phyloP scores from a whole-genome alignment of 92 coral and sea anemone species.

The Meandrina meandrites region DNA sequence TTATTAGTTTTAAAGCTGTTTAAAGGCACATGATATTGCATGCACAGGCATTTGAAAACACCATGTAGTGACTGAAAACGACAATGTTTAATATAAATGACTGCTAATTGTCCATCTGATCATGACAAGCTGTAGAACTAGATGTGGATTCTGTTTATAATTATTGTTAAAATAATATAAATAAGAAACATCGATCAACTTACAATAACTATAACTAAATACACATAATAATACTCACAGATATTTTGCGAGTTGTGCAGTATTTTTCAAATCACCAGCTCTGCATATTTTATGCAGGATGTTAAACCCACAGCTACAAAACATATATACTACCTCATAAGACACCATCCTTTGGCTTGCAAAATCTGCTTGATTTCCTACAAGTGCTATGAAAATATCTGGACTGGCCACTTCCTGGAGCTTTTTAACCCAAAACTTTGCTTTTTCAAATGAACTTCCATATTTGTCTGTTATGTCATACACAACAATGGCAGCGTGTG shows the following conservation, averaged over 20 bases:
- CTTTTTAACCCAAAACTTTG: slow-evolving; percentile 93
- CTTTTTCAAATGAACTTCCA: slow-evolving; percentile 87
- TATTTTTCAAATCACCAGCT: background rate
- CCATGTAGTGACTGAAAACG: too few species aligned
- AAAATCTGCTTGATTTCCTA: slow-evolving; percentile 94
- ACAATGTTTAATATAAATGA: too few species aligned
- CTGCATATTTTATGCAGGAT: background rate
- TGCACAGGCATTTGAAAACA: too few species aligned
- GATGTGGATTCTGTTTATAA: too few species aligned
- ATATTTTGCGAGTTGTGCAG: too few species aligned
- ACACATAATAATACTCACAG: too few species aligned
- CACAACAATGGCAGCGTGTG: slow-evolving; percentile 97
- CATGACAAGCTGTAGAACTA: too few species aligned
- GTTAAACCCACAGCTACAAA: background rate
- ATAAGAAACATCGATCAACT: too few species aligned
- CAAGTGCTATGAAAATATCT: slow-evolving; percentile 88
- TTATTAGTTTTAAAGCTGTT: too few species aligned
- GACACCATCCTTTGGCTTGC: slow-evolving; percentile 89
- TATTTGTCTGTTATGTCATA: slow-evolving; percentile 95
- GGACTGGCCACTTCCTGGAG: slow-evolving; percentile 95
- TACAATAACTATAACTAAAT: background rate
- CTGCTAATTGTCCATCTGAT: too few species aligned
- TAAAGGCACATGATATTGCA: too few species aligned
- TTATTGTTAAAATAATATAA: too few species aligned
- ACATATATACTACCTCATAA: slow-evolving; percentile 70